Base-by-base conservation (phyloP, 2,888 invertebrate species). In the Corbicula japonica region DNA sequence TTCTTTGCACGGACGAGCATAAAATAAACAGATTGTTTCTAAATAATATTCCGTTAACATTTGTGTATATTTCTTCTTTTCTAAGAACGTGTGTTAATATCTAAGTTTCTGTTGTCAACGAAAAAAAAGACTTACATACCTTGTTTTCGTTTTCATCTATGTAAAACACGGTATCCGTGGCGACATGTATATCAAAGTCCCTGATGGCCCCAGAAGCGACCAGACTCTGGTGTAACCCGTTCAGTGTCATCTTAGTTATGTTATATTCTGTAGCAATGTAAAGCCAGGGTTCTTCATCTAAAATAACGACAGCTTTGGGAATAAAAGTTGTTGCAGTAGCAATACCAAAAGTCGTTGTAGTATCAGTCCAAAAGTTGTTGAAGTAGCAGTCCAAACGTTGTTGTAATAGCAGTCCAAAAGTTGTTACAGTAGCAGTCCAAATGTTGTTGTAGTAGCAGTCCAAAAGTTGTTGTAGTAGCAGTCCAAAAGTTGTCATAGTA, bases 131-230 rank as follows among this genome's bases (percentile, higher is more conserved):
- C 35, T 21, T 26, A 18, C 23, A 12, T 78, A 91, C 91, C 88
- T 90, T 87, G 28, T 84, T 85, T 26, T 86, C 79, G 8, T 83
- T 80, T 12, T 66, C 66, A 58, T 90, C 87, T 21, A 91, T 88
- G 88, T 89, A 92, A 76, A 89, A 91, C 15, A 92, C 56, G 28
- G 84, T 82, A 23, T 88, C 76, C 21, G 68, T 80, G 1, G 54
- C 41, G 32, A 88, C 76, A 62, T 90, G 89, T 32, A 88, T 83
- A 60, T 91, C 91, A 28, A 92, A 78, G 34, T 87, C 87, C 3
- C 71, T 56, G 35, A 86, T 86, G 28, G 82, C 76, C 2, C 76
- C 84, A 0, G 80, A 63, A 3, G 86, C 34, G 5, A 86, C 50
- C 0, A 65, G 83, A 69, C 44, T 62, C 58, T n/a, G 63, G 18